phyloP scores from a whole-genome alignment of 2,797 vertebrate genomes.

The Propithecus perrieri region DNA sequence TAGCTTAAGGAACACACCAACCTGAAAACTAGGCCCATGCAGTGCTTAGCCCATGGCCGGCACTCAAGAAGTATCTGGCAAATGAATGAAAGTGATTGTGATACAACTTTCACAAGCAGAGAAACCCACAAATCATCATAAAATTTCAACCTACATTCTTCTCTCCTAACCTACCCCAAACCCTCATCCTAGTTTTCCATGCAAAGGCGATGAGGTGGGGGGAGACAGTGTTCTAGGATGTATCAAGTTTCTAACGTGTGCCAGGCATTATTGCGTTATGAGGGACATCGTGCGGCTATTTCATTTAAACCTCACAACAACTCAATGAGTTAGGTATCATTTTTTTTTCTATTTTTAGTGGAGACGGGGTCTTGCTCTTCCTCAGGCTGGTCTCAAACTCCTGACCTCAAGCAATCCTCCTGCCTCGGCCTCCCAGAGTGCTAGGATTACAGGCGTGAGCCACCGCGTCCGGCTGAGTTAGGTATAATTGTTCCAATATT shows the following conservation, averaged over 20 bases:
- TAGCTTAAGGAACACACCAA: neutral
- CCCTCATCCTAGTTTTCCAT: neutral
- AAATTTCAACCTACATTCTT: neutral
- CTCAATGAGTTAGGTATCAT: neutral
- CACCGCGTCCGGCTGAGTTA: too few relatives aligned
- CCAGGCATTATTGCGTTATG: neutral
- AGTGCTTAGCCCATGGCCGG: too few relatives aligned
- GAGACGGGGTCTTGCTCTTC: too few relatives aligned
- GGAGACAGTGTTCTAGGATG: neutral
- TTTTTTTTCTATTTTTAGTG: too few relatives aligned
- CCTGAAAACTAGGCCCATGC: neutral
- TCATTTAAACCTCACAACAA: constrained; percentile 18
- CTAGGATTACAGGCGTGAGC: too few relatives aligned
- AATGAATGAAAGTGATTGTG: neutral
- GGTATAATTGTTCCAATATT: neutral
- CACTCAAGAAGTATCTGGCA: neutral
- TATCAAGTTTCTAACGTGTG: neutral
- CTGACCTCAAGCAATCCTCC: too few relatives aligned
- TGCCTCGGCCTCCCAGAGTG: too few relatives aligned
- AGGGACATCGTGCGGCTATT: neutral
- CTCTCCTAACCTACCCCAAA: neutral
- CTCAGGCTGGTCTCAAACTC: too few relatives aligned
- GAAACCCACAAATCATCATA: neutral
- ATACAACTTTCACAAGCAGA: neutral
- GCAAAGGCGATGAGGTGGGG: neutral